Evolutionary conservation across 2,797 vertebrate species (phyloP).

Genomic region (Crocidura indochinensis): DNA sequence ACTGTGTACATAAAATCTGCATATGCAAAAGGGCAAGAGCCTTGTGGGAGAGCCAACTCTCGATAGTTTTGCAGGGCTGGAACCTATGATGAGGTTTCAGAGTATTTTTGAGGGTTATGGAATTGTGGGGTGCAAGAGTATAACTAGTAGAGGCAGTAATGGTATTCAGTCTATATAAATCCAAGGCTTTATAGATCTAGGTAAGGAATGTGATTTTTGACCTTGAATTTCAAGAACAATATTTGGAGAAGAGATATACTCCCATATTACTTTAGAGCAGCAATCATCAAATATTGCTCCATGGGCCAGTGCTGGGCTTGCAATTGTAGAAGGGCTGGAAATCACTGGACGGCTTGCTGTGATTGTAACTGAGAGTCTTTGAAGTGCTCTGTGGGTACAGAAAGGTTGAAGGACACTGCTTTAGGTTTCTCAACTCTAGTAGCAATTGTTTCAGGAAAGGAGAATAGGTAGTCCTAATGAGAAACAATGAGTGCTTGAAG

Average conservation of each 20-base stretch:
- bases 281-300: no score
- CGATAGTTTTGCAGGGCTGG: background rate
- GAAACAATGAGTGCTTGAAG: background rate
- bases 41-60: background rate
- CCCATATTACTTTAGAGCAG: no score
- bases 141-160: background rate
- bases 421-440: no score
- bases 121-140: background rate
- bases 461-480: background rate
- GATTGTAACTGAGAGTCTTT: no score
- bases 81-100: rapidly evolving
- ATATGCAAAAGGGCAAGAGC: no score
- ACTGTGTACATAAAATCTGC: background rate
- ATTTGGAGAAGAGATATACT: background rate
- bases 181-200: background rate
- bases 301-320: no score
- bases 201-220: background rate
- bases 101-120: background rate
- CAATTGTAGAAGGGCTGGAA: no score
- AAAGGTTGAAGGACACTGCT: no score
- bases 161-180: no score
- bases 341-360: no score
- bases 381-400: no score
- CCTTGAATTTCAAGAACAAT: background rate
- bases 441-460: background rate